These are phyloP conservation scores for Cryptus armator DNA, from an alignment of 2,888 invertebrate species.

Conservation along the genomic window DNA sequence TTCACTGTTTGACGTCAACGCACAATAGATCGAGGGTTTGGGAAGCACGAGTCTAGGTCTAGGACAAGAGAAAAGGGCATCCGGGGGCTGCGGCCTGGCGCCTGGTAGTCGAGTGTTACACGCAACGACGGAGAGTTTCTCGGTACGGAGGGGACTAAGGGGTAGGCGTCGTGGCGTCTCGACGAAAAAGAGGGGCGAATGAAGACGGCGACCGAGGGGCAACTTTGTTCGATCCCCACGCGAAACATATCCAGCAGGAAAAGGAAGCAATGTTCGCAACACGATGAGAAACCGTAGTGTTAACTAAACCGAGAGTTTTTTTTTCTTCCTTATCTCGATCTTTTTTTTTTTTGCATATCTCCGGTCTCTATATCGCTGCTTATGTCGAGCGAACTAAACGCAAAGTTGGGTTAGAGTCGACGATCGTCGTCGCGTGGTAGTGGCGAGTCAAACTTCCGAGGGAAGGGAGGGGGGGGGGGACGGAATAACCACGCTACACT, in stretches of 20 bases:
- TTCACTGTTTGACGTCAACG: not conserved
- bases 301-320: not conserved
- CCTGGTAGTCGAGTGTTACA: slow-evolving; percentile 11
- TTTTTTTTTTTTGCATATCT: slow-evolving; percentile 9
- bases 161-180: slow-evolving; percentile 43
- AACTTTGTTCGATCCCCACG: not conserved
- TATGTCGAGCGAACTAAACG: not conserved
- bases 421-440: not conserved
- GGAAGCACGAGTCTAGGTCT: slow-evolving; percentile 25
- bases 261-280: not conserved
- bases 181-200: slow-evolving; percentile 8
- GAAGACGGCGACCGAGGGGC: slow-evolving; percentile 4
- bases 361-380: slow-evolving; percentile 25
- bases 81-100: slow-evolving; percentile 23
- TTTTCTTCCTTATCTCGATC: not conserved
- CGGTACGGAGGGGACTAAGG: not conserved
- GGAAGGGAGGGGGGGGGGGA: slow-evolving; percentile 1
- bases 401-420: not conserved
- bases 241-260: slow-evolving; percentile 14
- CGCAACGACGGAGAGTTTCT: slow-evolving; percentile 6
- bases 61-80: slow-evolving; percentile 46
- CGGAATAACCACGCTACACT: not conserved
- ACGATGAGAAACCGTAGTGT: not conserved
- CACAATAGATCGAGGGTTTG: slow-evolving; percentile 7
- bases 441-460: not conserved